Base-by-base conservation (phyloP, 2,113 vertebrate species). In the Ancistrus triradiatus region DNA sequence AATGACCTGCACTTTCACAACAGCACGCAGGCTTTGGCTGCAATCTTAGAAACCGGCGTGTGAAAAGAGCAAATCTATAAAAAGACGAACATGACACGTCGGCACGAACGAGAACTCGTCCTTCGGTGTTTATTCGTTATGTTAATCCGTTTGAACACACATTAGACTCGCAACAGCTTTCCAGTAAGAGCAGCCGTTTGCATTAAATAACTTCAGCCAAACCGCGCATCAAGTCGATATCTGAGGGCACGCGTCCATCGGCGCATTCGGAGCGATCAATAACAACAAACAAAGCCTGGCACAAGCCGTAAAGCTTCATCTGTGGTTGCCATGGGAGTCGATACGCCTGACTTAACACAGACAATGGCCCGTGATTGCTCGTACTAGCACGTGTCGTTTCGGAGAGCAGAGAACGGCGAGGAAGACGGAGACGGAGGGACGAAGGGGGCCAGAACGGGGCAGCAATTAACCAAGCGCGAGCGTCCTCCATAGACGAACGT, bases 281-380 rank as follows among this genome's bases (percentile, higher is more conserved):
- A 42, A 59, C 53, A 48, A 25, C 43, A 58, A 66, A 66, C 53
- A 50, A 38, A 66, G 50, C 44, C 64, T 15, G 21, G 46, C 14
- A 50, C 44, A 42, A 57, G 22, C 53, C 31, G 27, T 48, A 27
- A 37, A 56, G 44, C 53, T 27, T 40, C 13, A 14, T 48, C 44
- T 28, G 33, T 9, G 17, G 43, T 42, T 58, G 53, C 64, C 64
- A 66, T 42, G 46, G 33, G 53, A 42, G 33, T 58, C 46, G 22
- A 49, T 48, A 40, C 46, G 37, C 44, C 44, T 28, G 64, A 66
- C 33, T 59, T 58, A 66, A 66, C 44, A 49, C 53, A 59, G 53
- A 66, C 53, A 66, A 49, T 66, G 44, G 22, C 22, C 31, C 13
- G 19, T 42, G 64, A 50, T 59, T 50, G 46, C 64, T 50, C 47